Evolutionary conservation across 2,888 invertebrate genomes (phyloP), one percentile per base, ranked within the genome.

Genomic region (Gastracanthus pulcherrimus): DNA sequence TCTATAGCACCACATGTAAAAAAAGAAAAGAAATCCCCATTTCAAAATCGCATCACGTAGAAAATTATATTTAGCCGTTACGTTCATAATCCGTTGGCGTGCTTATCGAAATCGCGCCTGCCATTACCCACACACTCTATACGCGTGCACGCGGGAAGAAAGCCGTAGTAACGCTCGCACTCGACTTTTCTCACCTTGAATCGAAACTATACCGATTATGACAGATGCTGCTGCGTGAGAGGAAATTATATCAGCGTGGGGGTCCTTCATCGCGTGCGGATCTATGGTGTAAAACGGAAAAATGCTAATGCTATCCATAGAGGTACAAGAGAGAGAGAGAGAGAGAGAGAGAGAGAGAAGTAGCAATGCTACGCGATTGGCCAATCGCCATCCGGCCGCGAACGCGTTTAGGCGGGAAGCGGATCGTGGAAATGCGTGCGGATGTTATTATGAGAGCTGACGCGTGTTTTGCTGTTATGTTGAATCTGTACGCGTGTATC

Each of bases 331-430:
- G n/a, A n/a, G n/a, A n/a, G n/a, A n/a, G n/a, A n/a, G n/a, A n/a
- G n/a, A n/a, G n/a, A n/a, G n/a, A n/a, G n/a, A n/a, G n/a, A n/a
- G n/a, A n/a, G n/a, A n/a, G n/a, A n/a, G n/a, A n/a, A n/a, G n/a
- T n/a, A n/a, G n/a, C n/a, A n/a, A n/a, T n/a, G n/a, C n/a, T n/a
- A n/a, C n/a, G n/a, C 3, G 1, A 23, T 75, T 74, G 45, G 31
- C 29, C 62, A 75, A 80, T 80, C 74, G 41, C n/a, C 55, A 79
- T 74, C 72, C 70, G 78, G 72, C 67, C 45, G 26, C 67, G 67
- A 45, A 19, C 29, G 34, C 58, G 58, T 76, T 69, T 67, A 29
- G 66, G 69, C 58, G 64, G 71, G 55, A 55, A 66, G 26, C 41
- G 66, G 19, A 34, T 31, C 60, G 60, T 58, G 29, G 58, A 55